Evolutionary conservation across 2,888 invertebrate genomes (phyloP).

Genomic region (Standfussiana lucernea): DNA sequence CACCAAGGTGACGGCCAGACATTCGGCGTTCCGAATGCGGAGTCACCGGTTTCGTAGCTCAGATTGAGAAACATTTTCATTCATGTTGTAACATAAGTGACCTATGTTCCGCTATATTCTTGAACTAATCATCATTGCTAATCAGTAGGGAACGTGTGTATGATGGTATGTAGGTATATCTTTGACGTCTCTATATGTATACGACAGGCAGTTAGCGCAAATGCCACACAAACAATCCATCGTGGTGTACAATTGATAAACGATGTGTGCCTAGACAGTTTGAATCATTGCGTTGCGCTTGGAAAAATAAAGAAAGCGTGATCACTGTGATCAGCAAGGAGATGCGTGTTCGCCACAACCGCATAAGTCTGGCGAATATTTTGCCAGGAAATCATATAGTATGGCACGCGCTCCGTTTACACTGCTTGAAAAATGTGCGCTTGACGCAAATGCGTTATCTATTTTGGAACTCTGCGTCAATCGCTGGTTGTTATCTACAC

Average conservation of each 20-base stretch:
- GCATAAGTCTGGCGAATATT: conserved; percentile 81
- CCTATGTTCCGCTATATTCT: conserved; percentile 34
- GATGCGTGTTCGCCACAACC: conserved; percentile 76
- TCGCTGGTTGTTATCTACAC: conserved; percentile 84
- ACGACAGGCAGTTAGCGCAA: conserved; percentile 49
- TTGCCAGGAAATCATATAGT: conserved; percentile 87
- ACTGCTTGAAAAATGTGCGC: conserved; percentile 88
- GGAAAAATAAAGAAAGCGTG: conserved; percentile 79
- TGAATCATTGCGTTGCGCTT: conserved; percentile 74
- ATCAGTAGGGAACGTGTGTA: conserved; percentile 16
- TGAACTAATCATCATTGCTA: conserved; percentile 24
- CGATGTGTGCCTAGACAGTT: conserved; percentile 62
- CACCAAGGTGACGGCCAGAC: conserved; percentile 86
- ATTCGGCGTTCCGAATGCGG: conserved; percentile 55
- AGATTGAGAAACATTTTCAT: conserved; percentile 42
- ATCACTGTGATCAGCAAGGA: conserved; percentile 77
- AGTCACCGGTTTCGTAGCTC: conserved; percentile 38
- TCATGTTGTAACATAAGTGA: conserved; percentile 39
- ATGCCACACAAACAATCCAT: conserved; percentile 55
- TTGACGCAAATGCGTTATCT: conserved; percentile 91
- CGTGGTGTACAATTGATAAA: conserved; percentile 59
- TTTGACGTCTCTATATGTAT: conserved; percentile 52
- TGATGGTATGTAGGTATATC: conserved; percentile 18
- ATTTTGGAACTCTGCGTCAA: conserved; percentile 90
- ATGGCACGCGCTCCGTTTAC: conserved; percentile 86